Conservation (phyloP, 2,888 invertebrate species). For the Poecilobothrus nobilitatus region DNA sequence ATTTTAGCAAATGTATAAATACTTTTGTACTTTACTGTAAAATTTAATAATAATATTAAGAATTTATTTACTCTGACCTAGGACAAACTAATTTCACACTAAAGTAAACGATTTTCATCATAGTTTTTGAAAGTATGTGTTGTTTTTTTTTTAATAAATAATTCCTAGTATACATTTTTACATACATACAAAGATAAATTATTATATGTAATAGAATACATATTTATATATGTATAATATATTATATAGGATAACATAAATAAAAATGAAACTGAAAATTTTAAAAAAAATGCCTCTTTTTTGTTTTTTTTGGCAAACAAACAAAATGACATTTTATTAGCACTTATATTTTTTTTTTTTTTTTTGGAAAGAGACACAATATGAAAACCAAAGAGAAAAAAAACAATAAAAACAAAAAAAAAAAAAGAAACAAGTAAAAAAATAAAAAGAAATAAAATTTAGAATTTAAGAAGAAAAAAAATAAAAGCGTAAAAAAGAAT, state of each 20-base stretch:
- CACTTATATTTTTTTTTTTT: background rate
- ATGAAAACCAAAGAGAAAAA: no score
- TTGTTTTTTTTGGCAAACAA: background rate
- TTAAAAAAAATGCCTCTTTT: background rate
- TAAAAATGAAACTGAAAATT: background rate
- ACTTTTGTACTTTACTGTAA: background rate
- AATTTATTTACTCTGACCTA: background rate
- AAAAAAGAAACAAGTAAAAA: no score
- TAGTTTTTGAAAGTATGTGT: background rate
- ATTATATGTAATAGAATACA: no score
- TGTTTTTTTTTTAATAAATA: no score
- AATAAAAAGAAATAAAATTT: no score
- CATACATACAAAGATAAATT: no score
- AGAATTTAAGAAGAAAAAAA: no score
- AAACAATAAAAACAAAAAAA: no score
- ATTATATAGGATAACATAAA: background rate
- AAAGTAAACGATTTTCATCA: background rate
- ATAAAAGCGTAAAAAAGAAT: background rate
- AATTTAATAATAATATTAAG: background rate
- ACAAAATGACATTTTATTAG: conserved; percentile 6
- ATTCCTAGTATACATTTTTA: no score
- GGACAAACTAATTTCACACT: conserved; percentile 6
- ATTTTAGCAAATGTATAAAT: no score
- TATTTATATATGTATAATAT: no score
- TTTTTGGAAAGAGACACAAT: no score